Evolutionary conservation across 2,797 vertebrate species (phyloP).

Genomic region (Crypturellus tataupa): DNA sequence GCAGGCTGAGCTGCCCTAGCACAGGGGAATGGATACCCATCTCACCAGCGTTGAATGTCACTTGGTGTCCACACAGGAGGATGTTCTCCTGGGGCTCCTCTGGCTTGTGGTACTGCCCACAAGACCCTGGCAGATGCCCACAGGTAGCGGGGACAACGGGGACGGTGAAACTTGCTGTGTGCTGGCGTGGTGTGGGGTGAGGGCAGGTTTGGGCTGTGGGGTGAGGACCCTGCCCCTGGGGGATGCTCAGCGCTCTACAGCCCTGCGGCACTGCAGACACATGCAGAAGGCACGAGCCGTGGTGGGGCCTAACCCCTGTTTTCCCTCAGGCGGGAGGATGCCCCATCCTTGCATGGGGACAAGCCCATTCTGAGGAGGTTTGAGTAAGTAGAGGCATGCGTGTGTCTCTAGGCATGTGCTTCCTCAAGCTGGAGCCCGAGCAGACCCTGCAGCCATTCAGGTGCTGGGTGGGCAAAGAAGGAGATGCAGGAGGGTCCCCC

Average conservation of each 20-base stretch:
- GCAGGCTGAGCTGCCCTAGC: not conserved
- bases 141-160: not conserved
- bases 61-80: fast-evolving
- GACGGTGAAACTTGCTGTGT: not conserved
- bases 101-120: not conserved
- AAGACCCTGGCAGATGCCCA: not conserved
- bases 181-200: not conserved
- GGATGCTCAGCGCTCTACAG: not conserved
- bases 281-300: fast-evolving
- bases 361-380: constrained; percentile 92
- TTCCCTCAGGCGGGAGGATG: constrained; percentile 86
- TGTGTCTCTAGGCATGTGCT: constrained; percentile 42
- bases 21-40: fast-evolving
- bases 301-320: constrained; percentile 48
- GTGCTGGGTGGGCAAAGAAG: fast-evolving
- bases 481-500: not conserved
- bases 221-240: not conserved
- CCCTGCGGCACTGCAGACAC: not conserved
- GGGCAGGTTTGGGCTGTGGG: not conserved
- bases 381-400: constrained; percentile 89
- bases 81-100: fast-evolving
- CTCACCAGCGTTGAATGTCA: not conserved
- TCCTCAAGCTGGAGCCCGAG: not conserved
- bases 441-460: not conserved
- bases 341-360: constrained; percentile 83